phyloP scores from a whole-genome alignment of 2,888 invertebrate genomes.

The Agrilus biguttatus region DNA sequence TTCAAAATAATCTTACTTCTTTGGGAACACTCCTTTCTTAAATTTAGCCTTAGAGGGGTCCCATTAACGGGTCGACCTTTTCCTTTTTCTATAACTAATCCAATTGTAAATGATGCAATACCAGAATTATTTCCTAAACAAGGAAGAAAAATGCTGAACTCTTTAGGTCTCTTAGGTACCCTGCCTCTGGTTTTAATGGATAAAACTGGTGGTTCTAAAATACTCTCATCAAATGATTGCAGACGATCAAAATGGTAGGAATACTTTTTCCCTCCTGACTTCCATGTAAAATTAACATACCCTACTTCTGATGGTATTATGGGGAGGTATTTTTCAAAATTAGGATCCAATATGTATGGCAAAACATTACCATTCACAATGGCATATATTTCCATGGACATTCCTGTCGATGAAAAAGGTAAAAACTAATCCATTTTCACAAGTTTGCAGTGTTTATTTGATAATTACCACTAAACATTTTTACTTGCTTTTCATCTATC shows the following conservation, averaged over 20 bases:
- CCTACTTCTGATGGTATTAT: constrained; percentile 86
- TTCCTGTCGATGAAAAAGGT: constrained; percentile 38
- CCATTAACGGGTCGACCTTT: constrained; percentile 69
- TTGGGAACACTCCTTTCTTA: constrained; percentile 88
- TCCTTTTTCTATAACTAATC: constrained; percentile 67
- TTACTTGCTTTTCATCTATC: constrained; percentile 84
- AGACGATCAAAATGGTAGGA: constrained; percentile 77
- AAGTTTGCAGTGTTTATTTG: not conserved
- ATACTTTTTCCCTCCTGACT: constrained; percentile 66
- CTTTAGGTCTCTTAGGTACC: constrained; percentile 77
- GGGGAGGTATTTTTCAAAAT: constrained; percentile 78
- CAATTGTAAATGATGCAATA: constrained; percentile 75
- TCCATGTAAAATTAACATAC: constrained; percentile 85
- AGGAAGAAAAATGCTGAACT: constrained; percentile 76
- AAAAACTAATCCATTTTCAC: not conserved
- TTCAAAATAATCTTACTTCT: constrained; percentile 57
- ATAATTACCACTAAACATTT: constrained; percentile 72
- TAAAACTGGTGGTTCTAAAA: constrained; percentile 73
- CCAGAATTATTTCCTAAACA: constrained; percentile 82
- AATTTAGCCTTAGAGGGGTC: constrained; percentile 71
- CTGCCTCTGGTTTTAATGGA: constrained; percentile 75
- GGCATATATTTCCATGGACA: constrained; percentile 78
- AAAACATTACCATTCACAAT: constrained; percentile 77
- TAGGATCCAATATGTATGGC: constrained; percentile 76
- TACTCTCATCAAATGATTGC: constrained; percentile 69